Percentiles rank a stretch among this genome's conserved stretches.
These are phyloP conservation scores for Argyrosomus regius DNA, from an alignment of 2,797 vertebrate genomes.

Conservation along the genomic window DNA sequence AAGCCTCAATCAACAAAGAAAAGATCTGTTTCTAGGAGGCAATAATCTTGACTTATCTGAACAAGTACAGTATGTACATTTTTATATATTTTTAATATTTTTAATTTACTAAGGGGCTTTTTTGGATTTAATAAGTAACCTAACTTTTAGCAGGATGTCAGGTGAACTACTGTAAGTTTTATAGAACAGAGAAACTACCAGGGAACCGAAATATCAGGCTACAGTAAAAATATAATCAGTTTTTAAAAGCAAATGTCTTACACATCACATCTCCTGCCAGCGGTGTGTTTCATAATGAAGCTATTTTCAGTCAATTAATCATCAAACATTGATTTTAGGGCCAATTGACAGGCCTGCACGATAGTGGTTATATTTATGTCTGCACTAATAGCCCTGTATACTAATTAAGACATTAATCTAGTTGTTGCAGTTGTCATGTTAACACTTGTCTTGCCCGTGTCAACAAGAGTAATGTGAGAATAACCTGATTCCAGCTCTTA, in stretches of 20 bases:
- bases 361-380: conserved; percentile 28
- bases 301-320: conserved; percentile 43
- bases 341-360: conserved; percentile 27
- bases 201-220: conserved; percentile 9
- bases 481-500: conserved; percentile 2
- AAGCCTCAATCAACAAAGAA: conserved; percentile 1
- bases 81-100: conserved; percentile 21
- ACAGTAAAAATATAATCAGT: background rate
- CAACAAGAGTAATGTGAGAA: background rate
- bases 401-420: conserved; percentile 39
- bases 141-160: background rate
- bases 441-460: conserved; percentile 7
- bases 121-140: conserved; percentile 4
- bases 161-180: conserved; percentile 4
- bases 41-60: conserved; percentile 36
- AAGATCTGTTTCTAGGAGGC: conserved; percentile 15
- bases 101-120: conserved; percentile 10
- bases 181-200: background rate
- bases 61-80: background rate
- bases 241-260: conserved; percentile 22
- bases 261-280: conserved; percentile 22
- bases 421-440: conserved; percentile 24
- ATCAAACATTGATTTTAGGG: conserved; percentile 42
- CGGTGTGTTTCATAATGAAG: conserved; percentile 8
- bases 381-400: conserved; percentile 20